Conservation (phyloP, 1,140 invertebrate genomes). For the Micrasema longulum region DNA sequence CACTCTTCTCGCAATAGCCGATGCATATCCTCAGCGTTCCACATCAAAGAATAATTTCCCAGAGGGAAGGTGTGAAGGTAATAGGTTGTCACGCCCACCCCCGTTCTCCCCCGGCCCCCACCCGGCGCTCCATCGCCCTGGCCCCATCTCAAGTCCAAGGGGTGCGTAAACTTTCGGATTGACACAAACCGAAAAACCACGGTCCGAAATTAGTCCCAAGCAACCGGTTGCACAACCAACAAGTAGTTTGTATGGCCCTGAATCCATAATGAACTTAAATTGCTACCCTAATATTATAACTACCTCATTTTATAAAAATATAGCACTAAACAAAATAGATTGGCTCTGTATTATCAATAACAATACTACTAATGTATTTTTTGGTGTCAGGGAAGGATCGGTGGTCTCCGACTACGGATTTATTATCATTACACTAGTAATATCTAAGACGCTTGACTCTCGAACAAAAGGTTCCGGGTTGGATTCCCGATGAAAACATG, state of each 20-base stretch:
- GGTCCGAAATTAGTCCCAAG: not conserved
- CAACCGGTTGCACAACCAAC: conserved; percentile 7
- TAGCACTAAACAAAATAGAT: too few relatives aligned
- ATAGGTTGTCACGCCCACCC: conserved; percentile 48
- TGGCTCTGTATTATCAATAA: too few relatives aligned
- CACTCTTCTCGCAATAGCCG: conserved; percentile 24
- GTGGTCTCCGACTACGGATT: too few relatives aligned
- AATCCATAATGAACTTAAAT: not conserved
- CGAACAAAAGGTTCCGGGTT: too few relatives aligned
- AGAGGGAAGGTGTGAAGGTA: conserved; percentile 46
- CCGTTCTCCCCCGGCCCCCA: not conserved
- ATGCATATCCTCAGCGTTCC: conserved; percentile 30
- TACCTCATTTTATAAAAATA: too few relatives aligned
- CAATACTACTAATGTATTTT: too few relatives aligned
- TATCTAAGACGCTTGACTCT: too few relatives aligned
- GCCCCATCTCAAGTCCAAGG: not conserved
- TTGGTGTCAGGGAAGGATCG: too few relatives aligned
- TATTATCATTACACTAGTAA: too few relatives aligned
- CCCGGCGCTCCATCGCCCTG: not conserved
- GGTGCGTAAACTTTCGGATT: conserved; percentile 17
- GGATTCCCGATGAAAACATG: too few relatives aligned
- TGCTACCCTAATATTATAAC: too few relatives aligned
- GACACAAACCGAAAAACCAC: conserved; percentile 8
- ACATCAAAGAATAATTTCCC: conserved; percentile 51
- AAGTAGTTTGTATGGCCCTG: not conserved